Evolutionary conservation across 2,888 invertebrate genomes (phyloP).

Genomic region (Fragum fragum): DNA sequence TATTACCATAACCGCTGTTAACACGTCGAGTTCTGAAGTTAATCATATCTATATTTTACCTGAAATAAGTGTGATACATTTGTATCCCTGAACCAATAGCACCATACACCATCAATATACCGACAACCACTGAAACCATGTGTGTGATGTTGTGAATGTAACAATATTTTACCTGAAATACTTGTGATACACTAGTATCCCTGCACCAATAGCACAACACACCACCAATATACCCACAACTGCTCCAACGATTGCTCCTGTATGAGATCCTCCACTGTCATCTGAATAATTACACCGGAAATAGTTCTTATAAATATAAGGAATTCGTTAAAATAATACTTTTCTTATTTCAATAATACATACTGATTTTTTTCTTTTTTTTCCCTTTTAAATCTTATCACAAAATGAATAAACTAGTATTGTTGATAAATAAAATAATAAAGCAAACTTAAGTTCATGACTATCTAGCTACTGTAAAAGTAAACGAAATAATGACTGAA

Average conservation of each 20-base stretch:
- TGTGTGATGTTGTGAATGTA: too few relatives aligned
- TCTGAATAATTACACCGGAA: neutral
- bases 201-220: neutral
- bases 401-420: too few relatives aligned
- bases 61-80: conserved; percentile 10
- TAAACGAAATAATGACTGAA: too few relatives aligned
- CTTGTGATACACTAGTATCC: conserved; percentile 5
- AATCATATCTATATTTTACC: neutral
- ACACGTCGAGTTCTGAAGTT: too few relatives aligned
- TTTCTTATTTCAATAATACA: too few relatives aligned
- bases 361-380: too few relatives aligned
- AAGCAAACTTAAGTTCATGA: too few relatives aligned
- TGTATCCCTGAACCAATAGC: neutral
- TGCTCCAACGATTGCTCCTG: neutral
- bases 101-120: too few relatives aligned
- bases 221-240: conserved; percentile 6
- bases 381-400: too few relatives aligned
- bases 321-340: neutral
- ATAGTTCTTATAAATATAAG: neutral
- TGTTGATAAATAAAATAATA: too few relatives aligned
- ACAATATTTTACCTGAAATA: neutral
- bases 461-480: too few relatives aligned
- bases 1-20: neutral
- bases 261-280: neutral
- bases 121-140: too few relatives aligned